A percentile compares a stretch with the other conserved stretches of the same genome.
phyloP scores from a whole-genome alignment of 2,797 vertebrate species.

The Thaleichthys pacificus region DNA sequence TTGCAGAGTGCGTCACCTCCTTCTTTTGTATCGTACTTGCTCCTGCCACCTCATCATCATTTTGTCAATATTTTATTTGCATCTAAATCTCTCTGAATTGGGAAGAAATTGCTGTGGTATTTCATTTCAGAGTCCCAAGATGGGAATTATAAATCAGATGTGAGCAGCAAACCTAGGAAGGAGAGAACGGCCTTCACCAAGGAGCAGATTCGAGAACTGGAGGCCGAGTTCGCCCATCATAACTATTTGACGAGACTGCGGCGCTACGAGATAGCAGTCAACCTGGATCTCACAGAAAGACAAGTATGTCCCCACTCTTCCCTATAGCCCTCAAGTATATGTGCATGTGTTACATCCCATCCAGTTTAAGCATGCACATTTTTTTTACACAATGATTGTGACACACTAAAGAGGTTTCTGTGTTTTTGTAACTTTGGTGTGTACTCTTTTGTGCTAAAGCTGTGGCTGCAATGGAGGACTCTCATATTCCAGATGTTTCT shows the following conservation, averaged over 20 bases:
- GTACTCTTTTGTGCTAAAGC: conserved; percentile 63
- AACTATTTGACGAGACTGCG: conserved; percentile 98
- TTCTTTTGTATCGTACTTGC: conserved; percentile 39
- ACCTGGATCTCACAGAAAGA: conserved; percentile 98
- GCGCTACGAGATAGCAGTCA: conserved; percentile 98
- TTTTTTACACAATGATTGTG: no score
- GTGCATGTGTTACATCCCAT: conserved; percentile 6
- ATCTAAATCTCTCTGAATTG: conserved; percentile 57
- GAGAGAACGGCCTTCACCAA: conserved; percentile 99
- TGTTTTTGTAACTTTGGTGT: conserved; percentile 53
- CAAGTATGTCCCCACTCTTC: conserved; percentile 79
- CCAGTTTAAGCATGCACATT: no score
- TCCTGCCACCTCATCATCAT: conserved; percentile 59
- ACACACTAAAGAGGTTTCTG: conserved; percentile 43
- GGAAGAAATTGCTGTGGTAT: conserved; percentile 56
- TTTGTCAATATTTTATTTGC: conserved; percentile 50
- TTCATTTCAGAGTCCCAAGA: conserved; percentile 92
- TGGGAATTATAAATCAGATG: conserved; percentile 95
- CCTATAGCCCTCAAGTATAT: conserved; percentile 27
- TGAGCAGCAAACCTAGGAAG: conserved; percentile 98
- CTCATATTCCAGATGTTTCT: conserved; percentile 76
- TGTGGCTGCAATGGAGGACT: conserved; percentile 63
- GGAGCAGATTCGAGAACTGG: conserved; percentile 98
- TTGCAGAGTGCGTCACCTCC: conserved; percentile 66
- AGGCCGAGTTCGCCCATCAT: conserved; percentile 99